Conservation (phyloP, 2,888 invertebrate species). For the Subacronicta megacephala region DNA sequence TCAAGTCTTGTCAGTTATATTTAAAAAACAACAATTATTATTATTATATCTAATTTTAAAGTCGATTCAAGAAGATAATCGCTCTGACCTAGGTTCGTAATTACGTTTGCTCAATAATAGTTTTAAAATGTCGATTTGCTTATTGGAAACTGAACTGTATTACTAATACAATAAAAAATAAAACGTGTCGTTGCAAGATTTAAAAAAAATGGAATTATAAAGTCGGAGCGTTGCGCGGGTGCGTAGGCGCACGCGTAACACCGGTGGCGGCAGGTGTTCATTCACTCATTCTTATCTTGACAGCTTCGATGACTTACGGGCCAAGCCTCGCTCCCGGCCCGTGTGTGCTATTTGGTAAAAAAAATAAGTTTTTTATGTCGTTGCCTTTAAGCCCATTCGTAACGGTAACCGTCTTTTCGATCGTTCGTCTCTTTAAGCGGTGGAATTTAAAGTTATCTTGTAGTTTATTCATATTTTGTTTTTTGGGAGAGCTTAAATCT, state of each 20-base stretch:
- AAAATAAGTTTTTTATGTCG: conserved; percentile 79
- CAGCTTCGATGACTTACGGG: conserved; percentile 88
- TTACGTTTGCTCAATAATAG: conserved; percentile 71
- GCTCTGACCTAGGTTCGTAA: conserved; percentile 74
- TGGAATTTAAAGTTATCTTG: conserved; percentile 79
- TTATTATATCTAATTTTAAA: conserved; percentile 86
- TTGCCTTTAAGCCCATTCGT: conserved; percentile 85
- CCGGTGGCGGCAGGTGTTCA: conserved; percentile 88
- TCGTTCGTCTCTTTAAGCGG: conserved; percentile 73
- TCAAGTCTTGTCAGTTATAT: conserved; percentile 78
- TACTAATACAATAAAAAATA: conserved; percentile 57
- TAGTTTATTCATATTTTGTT: conserved; percentile 71
- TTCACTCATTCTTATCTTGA: conserved; percentile 89
- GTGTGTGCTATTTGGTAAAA: conserved; percentile 84
- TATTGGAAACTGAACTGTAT: conserved; percentile 69
- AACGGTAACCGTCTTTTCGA: conserved; percentile 85
- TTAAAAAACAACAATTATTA: conserved; percentile 84
- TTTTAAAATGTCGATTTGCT: conserved; percentile 51
- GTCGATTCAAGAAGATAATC: conserved; percentile 83
- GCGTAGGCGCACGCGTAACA: conserved; percentile 87
- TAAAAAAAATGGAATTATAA: conserved; percentile 72
- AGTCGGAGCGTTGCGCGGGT: conserved; percentile 66
- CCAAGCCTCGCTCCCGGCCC: conserved; percentile 72
- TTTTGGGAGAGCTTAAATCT: conserved; percentile 74
- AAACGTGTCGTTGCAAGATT: conserved; percentile 51